phyloP scores from a whole-genome alignment of 1,140 invertebrate genomes.

The Geopemphigus sp. region DNA sequence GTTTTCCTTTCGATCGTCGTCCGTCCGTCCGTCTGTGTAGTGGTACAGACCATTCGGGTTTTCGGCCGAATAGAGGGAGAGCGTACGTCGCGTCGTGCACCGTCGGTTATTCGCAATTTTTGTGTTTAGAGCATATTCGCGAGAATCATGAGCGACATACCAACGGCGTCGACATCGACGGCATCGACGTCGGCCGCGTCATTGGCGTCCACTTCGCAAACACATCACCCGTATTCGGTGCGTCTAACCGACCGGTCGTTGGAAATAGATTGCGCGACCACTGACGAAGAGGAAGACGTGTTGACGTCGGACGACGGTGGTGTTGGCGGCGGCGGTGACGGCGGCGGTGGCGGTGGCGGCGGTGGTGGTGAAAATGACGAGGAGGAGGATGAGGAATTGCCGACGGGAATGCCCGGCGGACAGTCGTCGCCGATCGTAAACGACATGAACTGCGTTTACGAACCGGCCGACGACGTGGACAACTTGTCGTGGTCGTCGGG shows the following conservation, averaged over 20 bases:
- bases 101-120: too few relatives aligned
- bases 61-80: too few relatives aligned
- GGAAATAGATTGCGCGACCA: constrained; percentile 4
- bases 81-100: too few relatives aligned
- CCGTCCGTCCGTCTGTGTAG: too few relatives aligned
- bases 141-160: constrained; percentile 36
- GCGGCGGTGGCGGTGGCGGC: too few relatives aligned
- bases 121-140: constrained; percentile 7
- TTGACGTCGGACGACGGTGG: background rate
- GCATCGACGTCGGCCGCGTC: constrained; percentile 22
- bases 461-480: background rate
- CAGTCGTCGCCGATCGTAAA: background rate
- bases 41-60: too few relatives aligned
- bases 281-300: background rate
- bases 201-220: constrained; percentile 17
- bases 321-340: too few relatives aligned
- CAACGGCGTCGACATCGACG: constrained; percentile 20
- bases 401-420: too few relatives aligned
- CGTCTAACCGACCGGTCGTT: background rate
- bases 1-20: too few relatives aligned
- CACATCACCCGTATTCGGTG: background rate
- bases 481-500: constrained; percentile 15
- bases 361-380: too few relatives aligned
- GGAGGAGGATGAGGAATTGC: too few relatives aligned
- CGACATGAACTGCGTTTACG: background rate